phyloP scores from a whole-genome alignment of 64 coral and sea anemone genomes.

The Exaiptasia diaphana region DNA sequence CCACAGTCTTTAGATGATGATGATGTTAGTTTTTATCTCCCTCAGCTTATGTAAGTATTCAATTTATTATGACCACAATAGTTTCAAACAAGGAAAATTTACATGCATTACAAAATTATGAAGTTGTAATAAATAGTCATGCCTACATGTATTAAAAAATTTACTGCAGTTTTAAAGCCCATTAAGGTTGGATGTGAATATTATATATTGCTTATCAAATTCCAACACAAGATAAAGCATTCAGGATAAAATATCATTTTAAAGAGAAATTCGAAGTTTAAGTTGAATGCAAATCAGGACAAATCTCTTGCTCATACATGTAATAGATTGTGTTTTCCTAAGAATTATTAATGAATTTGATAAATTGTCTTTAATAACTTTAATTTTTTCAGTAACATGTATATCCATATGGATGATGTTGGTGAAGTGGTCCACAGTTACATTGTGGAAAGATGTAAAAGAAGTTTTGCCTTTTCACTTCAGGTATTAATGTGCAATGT shows the following conservation, averaged over 20 bases:
- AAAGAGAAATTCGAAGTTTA: too few relatives aligned
- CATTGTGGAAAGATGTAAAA: slow-evolving; percentile 76
- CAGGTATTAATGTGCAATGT: slow-evolving; percentile 75
- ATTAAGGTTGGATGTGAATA: too few relatives aligned
- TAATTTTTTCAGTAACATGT: slow-evolving; percentile 83
- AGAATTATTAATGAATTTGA: background rate
- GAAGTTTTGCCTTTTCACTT: slow-evolving; percentile 80
- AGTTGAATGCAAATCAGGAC: too few relatives aligned
- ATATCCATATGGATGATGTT: slow-evolving; percentile 98
- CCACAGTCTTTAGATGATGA: slow-evolving; percentile 69
- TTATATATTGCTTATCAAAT: too few relatives aligned
- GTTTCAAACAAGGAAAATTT: too few relatives aligned
- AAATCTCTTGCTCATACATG: too few relatives aligned
- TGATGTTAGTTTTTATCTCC: slow-evolving; percentile 92
- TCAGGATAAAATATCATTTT: too few relatives aligned
- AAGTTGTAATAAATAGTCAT: background rate
- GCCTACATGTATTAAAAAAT: too few relatives aligned
- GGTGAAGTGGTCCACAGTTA: slow-evolving; percentile 82
- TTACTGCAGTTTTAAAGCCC: too few relatives aligned
- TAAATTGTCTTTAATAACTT: background rate
- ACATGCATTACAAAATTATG: background rate
- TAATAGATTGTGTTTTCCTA: too few relatives aligned
- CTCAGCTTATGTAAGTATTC: slow-evolving; percentile 88
- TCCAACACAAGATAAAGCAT: too few relatives aligned
- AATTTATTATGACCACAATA: too few relatives aligned